A percentile compares a stretch with the other conserved stretches of the same genome.
phyloP scores from a whole-genome alignment of 2,888 invertebrate genomes.

The Deroplatys truncata region DNA sequence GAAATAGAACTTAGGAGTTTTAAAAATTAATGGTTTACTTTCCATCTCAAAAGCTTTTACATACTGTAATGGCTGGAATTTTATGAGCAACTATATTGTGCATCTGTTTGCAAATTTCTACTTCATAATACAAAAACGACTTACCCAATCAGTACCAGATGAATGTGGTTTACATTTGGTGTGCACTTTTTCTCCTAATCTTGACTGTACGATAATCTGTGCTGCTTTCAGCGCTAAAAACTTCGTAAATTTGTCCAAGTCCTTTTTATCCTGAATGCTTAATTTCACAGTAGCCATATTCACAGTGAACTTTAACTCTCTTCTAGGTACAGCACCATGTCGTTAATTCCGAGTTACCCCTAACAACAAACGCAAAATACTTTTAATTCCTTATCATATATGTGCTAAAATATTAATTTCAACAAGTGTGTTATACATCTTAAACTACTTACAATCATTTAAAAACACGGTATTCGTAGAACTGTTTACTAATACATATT shows the following conservation, averaged over 20 bases:
- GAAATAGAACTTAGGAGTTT: too few species aligned
- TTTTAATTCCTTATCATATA: too few species aligned
- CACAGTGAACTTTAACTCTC: not conserved
- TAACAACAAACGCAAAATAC: not conserved
- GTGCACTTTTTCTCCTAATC: constrained; percentile 80
- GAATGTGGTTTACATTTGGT: constrained; percentile 74
- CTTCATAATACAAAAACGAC: constrained; percentile 31
- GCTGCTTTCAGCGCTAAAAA: constrained; percentile 82
- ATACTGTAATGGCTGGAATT: too few species aligned
- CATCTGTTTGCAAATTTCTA: not conserved
- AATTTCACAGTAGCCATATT: constrained; percentile 46
- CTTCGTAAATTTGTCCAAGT: constrained; percentile 86
- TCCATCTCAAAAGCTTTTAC: too few species aligned
- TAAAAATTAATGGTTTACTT: too few species aligned
- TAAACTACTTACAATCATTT: too few species aligned
- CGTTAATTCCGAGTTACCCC: not conserved
- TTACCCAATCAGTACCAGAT: constrained; percentile 79
- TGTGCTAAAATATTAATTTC: too few species aligned
- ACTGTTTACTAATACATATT: too few species aligned
- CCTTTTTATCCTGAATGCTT: constrained; percentile 62
- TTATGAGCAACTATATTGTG: too few species aligned
- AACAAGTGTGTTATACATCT: too few species aligned
- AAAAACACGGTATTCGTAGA: too few species aligned
- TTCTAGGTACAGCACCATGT: not conserved
- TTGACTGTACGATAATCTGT: constrained; percentile 88